A percentile compares a stretch with the other conserved stretches of the same genome.
phyloP scores from a whole-genome alignment of 2,888 invertebrate genomes.

The Cancer borealis region DNA sequence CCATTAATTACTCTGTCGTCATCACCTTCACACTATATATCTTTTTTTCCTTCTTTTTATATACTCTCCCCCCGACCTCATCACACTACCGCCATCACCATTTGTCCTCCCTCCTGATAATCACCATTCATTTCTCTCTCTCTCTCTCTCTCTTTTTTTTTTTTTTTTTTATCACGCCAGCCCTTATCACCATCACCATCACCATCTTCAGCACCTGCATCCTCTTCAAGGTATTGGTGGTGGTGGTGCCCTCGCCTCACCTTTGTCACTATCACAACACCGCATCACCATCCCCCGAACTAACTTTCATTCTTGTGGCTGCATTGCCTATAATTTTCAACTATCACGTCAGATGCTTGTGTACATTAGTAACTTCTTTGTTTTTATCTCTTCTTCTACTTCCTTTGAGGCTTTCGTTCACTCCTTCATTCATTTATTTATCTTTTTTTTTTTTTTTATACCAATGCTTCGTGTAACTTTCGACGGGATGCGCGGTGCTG shows the following conservation, averaged over 20 bases:
- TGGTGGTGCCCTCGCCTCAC: neutral
- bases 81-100: neutral
- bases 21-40: neutral
- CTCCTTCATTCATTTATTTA: neutral
- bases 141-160: too few species aligned
- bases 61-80: neutral
- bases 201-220: neutral
- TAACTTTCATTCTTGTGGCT: neutral
- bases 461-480: neutral
- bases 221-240: neutral
- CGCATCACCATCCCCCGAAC: neutral
- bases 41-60: neutral
- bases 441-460: too few species aligned
- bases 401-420: neutral
- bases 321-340: neutral
- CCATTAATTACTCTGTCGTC: neutral
- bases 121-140: slow-evolving; percentile 1
- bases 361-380: neutral
- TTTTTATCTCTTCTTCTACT: neutral
- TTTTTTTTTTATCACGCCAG: neutral
- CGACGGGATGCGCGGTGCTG: slow-evolving; percentile 9
- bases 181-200: neutral
- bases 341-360: slow-evolving; percentile 14
- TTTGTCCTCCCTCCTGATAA: neutral
- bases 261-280: neutral